phyloP scores from a whole-genome alignment of 2,888 invertebrate genomes.

The Chrysotoxum bicinctum region DNA sequence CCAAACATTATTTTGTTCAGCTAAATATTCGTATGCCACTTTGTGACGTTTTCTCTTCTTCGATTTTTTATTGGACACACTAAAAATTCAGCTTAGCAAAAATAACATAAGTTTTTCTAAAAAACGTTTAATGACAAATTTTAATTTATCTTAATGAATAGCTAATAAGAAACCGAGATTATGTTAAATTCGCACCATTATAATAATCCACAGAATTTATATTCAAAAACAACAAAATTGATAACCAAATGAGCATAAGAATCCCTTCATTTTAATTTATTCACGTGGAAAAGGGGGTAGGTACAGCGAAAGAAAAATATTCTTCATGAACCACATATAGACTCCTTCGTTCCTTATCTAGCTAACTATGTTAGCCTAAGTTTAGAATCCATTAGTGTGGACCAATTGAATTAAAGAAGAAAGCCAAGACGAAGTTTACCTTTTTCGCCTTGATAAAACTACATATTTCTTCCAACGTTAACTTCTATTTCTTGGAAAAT shows the following conservation, averaged over 20 bases:
- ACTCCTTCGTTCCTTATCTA: neutral
- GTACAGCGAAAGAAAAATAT: slow-evolving; percentile 1
- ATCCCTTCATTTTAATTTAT: slow-evolving; percentile 28
- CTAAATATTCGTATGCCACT: too few relatives aligned
- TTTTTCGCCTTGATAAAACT: neutral
- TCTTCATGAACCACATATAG: neutral
- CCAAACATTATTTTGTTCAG: too few relatives aligned
- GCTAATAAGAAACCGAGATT: too few relatives aligned
- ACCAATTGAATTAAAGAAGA: slow-evolving; percentile 58
- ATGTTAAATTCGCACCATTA: too few relatives aligned
- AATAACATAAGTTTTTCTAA: too few relatives aligned
- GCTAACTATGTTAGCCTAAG: slow-evolving; percentile 32
- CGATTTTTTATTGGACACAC: too few relatives aligned
- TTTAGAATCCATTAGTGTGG: slow-evolving; percentile 61
- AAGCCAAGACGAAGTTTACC: slow-evolving; percentile 28
- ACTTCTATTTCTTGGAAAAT: neutral
- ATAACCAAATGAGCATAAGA: slow-evolving; percentile 28
- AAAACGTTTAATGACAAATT: too few relatives aligned
- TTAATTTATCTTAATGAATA: too few relatives aligned
- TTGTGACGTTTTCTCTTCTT: too few relatives aligned
- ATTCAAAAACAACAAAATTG: slow-evolving; percentile 6
- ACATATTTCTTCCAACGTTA: neutral
- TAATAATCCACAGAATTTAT: neutral
- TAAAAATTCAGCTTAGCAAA: too few relatives aligned
- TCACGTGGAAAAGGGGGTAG: neutral